These are phyloP conservation scores for Trichopria drosophilae DNA, from an alignment of 2,888 invertebrate genomes.

Conservation along the genomic window DNA sequence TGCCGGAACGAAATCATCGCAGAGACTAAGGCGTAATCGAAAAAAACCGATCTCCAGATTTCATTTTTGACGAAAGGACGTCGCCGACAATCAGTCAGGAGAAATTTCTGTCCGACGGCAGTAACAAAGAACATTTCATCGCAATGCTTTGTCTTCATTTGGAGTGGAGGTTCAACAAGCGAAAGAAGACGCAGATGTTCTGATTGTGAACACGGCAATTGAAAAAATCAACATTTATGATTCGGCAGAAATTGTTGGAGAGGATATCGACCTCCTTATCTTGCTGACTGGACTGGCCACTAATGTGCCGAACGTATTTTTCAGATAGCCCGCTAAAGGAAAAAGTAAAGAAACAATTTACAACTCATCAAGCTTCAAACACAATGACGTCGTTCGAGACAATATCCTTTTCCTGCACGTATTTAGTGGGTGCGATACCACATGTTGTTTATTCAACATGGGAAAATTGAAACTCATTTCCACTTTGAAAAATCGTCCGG, in stretches of 20 bases:
- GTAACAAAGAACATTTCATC: conserved; percentile 41
- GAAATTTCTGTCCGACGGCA: conserved; percentile 26
- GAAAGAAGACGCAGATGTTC: conserved; percentile 52
- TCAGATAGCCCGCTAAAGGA: neutral
- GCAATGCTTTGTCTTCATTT: conserved; percentile 49
- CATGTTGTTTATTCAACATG: neutral
- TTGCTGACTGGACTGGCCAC: neutral
- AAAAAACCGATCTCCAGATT: conserved; percentile 49
- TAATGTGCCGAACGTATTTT: neutral
- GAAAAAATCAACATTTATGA: neutral
- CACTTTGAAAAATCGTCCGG: neutral
- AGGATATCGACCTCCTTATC: neutral
- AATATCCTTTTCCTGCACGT: conserved; percentile 9
- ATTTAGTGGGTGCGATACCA: conserved; percentile 4
- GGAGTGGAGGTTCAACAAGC: conserved; percentile 48
- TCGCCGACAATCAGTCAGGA: conserved; percentile 44
- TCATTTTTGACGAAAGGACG: conserved; percentile 50
- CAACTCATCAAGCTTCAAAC: neutral
- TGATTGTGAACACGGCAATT: conserved; percentile 43
- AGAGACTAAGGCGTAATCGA: conserved; percentile 51
- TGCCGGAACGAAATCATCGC: conserved; percentile 51
- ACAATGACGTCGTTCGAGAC: neutral
- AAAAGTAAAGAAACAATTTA: conserved; percentile 1
- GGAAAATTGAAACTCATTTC: conserved; percentile 2
- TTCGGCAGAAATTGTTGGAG: too few species aligned